phyloP scores from a whole-genome alignment of 2,113 vertebrate species.

The Cardinalis cardinalis region DNA sequence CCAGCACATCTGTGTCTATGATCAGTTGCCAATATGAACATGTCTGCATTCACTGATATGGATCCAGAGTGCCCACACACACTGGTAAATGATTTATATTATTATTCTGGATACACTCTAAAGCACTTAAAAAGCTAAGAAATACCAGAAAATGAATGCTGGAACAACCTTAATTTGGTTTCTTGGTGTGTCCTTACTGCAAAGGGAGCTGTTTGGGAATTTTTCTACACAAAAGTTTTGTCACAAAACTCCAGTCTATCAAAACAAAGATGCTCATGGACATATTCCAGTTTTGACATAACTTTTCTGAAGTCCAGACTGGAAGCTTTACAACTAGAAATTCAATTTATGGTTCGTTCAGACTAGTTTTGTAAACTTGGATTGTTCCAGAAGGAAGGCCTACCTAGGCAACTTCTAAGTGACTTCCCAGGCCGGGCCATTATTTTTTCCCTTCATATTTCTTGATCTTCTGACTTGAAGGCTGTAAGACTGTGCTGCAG shows the following conservation, averaged over 20 bases:
- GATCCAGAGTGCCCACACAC: background rate
- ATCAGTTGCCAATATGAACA: background rate
- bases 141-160: background rate
- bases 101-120: background rate
- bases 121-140: background rate
- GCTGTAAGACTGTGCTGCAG: background rate
- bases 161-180: background rate
- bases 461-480: background rate
- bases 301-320: background rate
- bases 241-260: background rate
- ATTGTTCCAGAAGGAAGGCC: background rate
- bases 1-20: background rate
- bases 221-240: background rate
- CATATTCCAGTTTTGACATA: background rate
- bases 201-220: background rate
- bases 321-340: background rate
- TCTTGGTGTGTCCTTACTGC: background rate
- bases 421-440: background rate
- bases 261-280: background rate
- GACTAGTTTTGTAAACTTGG: background rate
- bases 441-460: background rate
- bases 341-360: background rate
- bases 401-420: background rate
- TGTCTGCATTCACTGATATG: fast-evolving
- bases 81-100: background rate